A percentile compares a stretch with the other conserved stretches of the same genome.
These are phyloP conservation scores for Catagonus wagneri DNA, from an alignment of 2,113 vertebrate species.

Conservation along the genomic window DNA sequence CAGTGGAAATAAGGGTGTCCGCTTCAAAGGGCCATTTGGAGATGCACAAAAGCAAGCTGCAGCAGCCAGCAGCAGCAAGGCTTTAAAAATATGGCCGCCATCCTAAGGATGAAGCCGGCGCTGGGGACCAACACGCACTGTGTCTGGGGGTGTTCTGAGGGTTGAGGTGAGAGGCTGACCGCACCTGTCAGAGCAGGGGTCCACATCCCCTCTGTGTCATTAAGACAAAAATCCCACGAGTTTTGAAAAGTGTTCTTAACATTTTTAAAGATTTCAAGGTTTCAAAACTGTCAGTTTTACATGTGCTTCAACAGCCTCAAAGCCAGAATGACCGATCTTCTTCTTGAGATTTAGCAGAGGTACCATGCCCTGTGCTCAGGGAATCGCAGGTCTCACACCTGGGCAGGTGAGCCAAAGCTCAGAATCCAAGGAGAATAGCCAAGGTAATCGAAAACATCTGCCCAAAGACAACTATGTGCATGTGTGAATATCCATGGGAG, in stretches of 20 bases:
- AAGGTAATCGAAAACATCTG: not conserved
- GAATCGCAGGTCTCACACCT: not conserved
- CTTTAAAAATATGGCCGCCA: not conserved
- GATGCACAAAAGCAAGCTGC: not conserved
- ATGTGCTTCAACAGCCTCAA: not conserved
- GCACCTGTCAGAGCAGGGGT: too few species aligned
- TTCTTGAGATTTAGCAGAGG: not conserved
- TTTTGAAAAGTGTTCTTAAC: not conserved
- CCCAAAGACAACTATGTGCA: too few species aligned
- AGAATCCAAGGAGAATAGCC: not conserved
- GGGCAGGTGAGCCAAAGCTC: rapidly evolving
- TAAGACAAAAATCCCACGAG: not conserved
- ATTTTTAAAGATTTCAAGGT: not conserved
- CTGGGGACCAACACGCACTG: rapidly evolving
- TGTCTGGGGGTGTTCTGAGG: too few species aligned
- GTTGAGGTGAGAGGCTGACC: too few species aligned
- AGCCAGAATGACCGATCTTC: not conserved
- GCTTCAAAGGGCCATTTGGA: not conserved
- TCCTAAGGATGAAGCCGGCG: not conserved
- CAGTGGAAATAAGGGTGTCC: not conserved
- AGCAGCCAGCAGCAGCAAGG: not conserved
- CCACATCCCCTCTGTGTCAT: too few species aligned
- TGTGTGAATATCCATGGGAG: not conserved
- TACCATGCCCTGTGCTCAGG: not conserved
- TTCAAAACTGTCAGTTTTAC: not conserved